Evolutionary conservation across 1,140 invertebrate genomes (phyloP).

Genomic region (Drosophila equinoxialis): DNA sequence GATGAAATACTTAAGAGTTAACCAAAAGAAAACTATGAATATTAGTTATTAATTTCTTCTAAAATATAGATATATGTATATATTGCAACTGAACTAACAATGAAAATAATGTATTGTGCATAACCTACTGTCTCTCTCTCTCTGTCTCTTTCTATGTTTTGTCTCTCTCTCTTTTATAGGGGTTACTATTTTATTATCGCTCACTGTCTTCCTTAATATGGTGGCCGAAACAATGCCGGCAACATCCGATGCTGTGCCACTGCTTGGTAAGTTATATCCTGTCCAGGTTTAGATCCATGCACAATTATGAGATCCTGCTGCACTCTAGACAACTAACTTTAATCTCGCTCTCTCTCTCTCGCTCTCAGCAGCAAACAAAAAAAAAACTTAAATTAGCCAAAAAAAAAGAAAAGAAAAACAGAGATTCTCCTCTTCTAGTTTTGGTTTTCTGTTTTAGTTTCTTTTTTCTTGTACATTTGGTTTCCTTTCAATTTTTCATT

Average conservation of each 20-base stretch:
- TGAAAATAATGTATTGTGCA: background rate
- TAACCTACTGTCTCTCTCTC: background rate
- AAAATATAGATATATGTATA: background rate
- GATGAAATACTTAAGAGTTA: conserved; percentile 14
- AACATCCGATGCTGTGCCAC: conserved; percentile 90
- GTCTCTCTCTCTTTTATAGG: conserved; percentile 85
- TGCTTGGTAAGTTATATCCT: conserved; percentile 82
- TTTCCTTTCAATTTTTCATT: background rate
- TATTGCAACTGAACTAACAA: background rate
- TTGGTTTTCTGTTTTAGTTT: background rate
- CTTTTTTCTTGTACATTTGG: background rate
- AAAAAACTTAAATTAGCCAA: conserved; percentile 23
- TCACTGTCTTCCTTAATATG: conserved; percentile 98
- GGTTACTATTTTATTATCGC: conserved; percentile 98
- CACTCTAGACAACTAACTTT: conserved; percentile 20
- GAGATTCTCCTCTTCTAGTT: background rate
- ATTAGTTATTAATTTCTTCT: conserved; percentile 27
- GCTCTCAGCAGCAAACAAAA: conserved; percentile 20
- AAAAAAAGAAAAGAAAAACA: background rate
- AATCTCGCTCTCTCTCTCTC: conserved; percentile 12
- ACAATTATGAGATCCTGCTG: conserved; percentile 13
- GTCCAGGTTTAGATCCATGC: conserved; percentile 1
- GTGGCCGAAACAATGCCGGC: conserved; percentile 94
- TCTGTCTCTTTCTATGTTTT: background rate
- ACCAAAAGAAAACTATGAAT: conserved; percentile 6